phyloP scores from a whole-genome alignment of 2,113 vertebrate species.

The Oreocharis arfaki region DNA sequence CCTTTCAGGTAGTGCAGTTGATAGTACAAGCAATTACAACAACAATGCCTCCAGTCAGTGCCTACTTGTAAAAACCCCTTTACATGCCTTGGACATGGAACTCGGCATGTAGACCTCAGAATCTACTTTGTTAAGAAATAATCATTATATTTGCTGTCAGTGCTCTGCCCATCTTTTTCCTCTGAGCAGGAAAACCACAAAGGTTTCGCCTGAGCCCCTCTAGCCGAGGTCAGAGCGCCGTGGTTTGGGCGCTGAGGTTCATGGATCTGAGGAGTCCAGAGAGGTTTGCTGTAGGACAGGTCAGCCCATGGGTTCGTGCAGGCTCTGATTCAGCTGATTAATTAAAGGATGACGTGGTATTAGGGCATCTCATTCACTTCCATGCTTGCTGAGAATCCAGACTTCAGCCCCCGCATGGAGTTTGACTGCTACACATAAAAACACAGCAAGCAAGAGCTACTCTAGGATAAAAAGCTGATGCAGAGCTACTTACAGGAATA shows the following conservation, averaged over 20 bases:
- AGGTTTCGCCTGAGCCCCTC: background rate
- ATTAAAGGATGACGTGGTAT: background rate
- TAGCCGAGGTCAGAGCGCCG: background rate
- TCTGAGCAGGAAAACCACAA: background rate
- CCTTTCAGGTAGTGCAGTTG: conserved; percentile 19
- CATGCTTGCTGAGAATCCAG: background rate
- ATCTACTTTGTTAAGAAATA: background rate
- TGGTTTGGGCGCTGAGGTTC: background rate
- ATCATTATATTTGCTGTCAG: background rate
- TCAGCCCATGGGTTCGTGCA: background rate
- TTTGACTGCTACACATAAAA: background rate
- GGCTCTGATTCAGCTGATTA: background rate
- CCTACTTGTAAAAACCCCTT: background rate
- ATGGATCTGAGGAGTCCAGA: background rate
- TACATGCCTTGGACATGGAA: rapidly evolving
- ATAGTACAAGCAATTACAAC: background rate
- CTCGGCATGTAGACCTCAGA: background rate
- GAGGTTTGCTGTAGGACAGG: background rate
- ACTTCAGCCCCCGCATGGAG: background rate
- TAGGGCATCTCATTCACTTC: background rate
- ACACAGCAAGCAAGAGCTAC: background rate
- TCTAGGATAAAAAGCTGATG: background rate
- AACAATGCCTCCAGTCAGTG: background rate
- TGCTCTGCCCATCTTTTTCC: background rate
- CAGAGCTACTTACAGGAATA: background rate